Evolutionary conservation across 2,888 invertebrate species (phyloP).

Genomic region (Thumatha senex): DNA sequence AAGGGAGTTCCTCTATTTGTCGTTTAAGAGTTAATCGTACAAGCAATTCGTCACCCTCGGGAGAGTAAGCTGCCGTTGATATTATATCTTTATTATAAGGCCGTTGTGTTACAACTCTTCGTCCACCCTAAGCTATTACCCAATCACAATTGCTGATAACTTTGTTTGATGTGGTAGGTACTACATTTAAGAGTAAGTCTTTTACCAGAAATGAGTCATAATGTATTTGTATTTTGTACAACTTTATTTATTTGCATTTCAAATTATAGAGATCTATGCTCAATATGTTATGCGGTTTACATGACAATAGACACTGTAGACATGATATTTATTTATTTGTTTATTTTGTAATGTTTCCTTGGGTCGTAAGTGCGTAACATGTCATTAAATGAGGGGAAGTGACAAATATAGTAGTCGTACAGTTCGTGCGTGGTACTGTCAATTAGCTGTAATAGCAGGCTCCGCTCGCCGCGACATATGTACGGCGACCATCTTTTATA

Average conservation of each 20-base stretch:
- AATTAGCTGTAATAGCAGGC: conserved; percentile 73
- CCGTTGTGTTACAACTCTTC: conserved; percentile 52
- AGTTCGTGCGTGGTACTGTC: conserved; percentile 67
- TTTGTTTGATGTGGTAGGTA: conserved; percentile 52
- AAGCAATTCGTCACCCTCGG: conserved; percentile 81
- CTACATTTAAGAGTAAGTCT: conserved; percentile 1
- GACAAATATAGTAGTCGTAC: conserved; percentile 73
- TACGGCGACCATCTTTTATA: conserved; percentile 63
- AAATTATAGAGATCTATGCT: conserved; percentile 17
- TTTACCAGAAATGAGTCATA: no score
- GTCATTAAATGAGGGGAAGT: conserved; percentile 72
- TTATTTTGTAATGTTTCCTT: conserved; percentile 59
- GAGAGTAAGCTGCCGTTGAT: conserved; percentile 69
- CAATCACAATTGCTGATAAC: conserved; percentile 76
- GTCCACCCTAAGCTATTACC: conserved; percentile 70
- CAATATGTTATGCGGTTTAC: conserved; percentile 25
- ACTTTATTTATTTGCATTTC: no score
- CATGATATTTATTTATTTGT: conserved; percentile 43
- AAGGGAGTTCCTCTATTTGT: conserved; percentile 81
- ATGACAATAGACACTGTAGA: conserved; percentile 10
- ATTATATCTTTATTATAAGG: conserved; percentile 81
- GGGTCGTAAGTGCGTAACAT: conserved; percentile 51
- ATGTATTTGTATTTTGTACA: no score
- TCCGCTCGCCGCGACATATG: conserved; percentile 65
- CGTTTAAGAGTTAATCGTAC: conserved; percentile 83